These are phyloP conservation scores for Heterodera carotae DNA, from an alignment of 1,140 invertebrate species.

Conservation along the genomic window DNA sequence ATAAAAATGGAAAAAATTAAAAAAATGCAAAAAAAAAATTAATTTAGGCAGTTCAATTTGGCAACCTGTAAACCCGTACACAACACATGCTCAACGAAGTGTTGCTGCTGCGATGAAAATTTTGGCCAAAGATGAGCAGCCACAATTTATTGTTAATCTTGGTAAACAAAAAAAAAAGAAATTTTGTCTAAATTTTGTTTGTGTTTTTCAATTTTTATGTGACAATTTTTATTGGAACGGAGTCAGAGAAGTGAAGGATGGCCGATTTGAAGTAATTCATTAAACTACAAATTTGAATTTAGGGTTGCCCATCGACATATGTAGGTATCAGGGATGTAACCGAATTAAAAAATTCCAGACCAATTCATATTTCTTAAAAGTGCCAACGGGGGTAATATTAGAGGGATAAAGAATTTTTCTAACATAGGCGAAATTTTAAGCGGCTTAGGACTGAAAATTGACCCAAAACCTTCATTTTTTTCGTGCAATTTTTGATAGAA, in stretches of 20 bases:
- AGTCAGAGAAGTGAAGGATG: slow-evolving; percentile 48
- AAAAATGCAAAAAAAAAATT: slow-evolving; percentile 3
- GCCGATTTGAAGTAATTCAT: slow-evolving; percentile 47
- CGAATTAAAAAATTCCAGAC: too few relatives aligned
- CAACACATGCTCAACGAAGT: slow-evolving; percentile 43
- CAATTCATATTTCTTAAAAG: too few relatives aligned
- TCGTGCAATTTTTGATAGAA: too few relatives aligned
- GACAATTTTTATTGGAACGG: slow-evolving; percentile 58
- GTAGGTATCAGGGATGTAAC: too few relatives aligned
- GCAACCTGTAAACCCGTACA: slow-evolving; percentile 43
- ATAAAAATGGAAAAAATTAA: neutral
- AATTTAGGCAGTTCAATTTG: slow-evolving; percentile 23
- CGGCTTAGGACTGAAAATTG: too few relatives aligned
- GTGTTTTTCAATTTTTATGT: slow-evolving; percentile 28
- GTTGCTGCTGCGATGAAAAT: slow-evolving; percentile 43
- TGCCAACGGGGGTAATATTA: too few relatives aligned
- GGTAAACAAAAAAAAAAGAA: neutral
- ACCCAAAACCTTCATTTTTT: too few relatives aligned
- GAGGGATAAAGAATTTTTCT: too few relatives aligned
- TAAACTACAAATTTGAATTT: too few relatives aligned
- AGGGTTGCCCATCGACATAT: too few relatives aligned
- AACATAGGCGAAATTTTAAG: too few relatives aligned
- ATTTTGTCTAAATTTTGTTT: neutral
- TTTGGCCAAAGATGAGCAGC: slow-evolving; percentile 26
- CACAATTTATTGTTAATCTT: slow-evolving; percentile 39